These are phyloP conservation scores for Heteronetta atricapilla DNA, from an alignment of 2,113 vertebrate species.

Conservation along the genomic window DNA sequence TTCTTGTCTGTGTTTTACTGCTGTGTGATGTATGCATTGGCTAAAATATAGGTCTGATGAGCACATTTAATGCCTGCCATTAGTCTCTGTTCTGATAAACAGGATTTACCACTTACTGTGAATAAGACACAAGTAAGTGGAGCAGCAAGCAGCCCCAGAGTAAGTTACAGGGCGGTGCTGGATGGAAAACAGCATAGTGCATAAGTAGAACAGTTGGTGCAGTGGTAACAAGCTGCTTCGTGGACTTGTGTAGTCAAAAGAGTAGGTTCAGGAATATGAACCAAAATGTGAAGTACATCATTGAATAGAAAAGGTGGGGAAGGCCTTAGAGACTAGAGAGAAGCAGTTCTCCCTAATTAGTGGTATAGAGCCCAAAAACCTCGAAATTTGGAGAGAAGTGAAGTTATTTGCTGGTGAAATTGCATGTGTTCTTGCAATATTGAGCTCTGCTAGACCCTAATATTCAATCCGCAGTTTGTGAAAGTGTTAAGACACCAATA, in stretches of 20 bases:
- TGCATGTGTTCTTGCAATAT: background rate
- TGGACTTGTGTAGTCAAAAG: background rate
- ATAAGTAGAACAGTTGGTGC: background rate
- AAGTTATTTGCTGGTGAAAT: background rate
- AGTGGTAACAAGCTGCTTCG: background rate
- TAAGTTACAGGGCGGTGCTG: background rate
- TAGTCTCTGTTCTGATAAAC: background rate
- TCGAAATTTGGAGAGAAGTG: background rate
- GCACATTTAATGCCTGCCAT: background rate
- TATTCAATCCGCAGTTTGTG: background rate
- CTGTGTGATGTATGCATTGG: background rate
- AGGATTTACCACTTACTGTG: background rate
- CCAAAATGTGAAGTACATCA: background rate
- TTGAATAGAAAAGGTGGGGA: background rate
- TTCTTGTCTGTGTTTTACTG: background rate
- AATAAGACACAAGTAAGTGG: background rate
- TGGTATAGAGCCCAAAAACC: background rate
- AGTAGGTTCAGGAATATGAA: background rate
- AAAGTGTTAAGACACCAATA: background rate
- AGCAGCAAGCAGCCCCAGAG: background rate
- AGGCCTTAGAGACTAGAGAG: background rate
- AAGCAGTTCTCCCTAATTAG: background rate
- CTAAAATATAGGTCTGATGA: background rate
- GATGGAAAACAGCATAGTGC: accelerated
- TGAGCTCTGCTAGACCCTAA: background rate